These are phyloP conservation scores for Phylloscopus collybita DNA, from an alignment of 2,797 vertebrate genomes.

Conservation along the genomic window DNA sequence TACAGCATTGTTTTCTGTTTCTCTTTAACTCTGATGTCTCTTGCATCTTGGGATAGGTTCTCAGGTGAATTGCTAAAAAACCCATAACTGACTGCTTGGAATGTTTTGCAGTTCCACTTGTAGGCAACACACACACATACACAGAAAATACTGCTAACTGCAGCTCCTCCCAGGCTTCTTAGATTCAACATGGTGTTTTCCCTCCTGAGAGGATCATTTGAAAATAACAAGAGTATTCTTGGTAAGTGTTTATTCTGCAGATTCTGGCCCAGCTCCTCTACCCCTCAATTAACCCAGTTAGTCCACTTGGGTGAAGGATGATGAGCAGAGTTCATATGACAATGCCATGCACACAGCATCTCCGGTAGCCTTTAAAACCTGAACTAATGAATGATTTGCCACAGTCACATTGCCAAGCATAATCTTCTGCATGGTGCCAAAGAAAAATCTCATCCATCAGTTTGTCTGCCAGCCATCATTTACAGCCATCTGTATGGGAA, in stretches of 20 bases:
- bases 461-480: constrained; percentile 53
- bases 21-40: background rate
- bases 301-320: constrained; percentile 1
- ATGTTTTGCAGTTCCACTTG: background rate
- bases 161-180: background rate
- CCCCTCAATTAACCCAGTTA: constrained; percentile 41
- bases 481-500: constrained; percentile 64
- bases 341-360: background rate
- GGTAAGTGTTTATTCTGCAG: constrained; percentile 30
- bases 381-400: constrained; percentile 50
- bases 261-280: constrained; percentile 16
- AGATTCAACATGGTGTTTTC: background rate
- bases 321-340: background rate
- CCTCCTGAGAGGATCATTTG: background rate
- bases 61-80: background rate
- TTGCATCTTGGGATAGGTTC: background rate
- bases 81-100: background rate
- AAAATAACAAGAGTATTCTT: constrained; percentile 29
- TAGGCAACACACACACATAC: background rate
- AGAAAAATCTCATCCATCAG: constrained; percentile 55
- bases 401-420: constrained; percentile 2
- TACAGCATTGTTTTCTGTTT: background rate
- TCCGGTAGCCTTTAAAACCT: constrained; percentile 36
- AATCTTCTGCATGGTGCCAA: constrained; percentile 16
- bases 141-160: background rate